phyloP scores from a whole-genome alignment of 2,797 vertebrate genomes.

The Enteromius trimaculatus region DNA sequence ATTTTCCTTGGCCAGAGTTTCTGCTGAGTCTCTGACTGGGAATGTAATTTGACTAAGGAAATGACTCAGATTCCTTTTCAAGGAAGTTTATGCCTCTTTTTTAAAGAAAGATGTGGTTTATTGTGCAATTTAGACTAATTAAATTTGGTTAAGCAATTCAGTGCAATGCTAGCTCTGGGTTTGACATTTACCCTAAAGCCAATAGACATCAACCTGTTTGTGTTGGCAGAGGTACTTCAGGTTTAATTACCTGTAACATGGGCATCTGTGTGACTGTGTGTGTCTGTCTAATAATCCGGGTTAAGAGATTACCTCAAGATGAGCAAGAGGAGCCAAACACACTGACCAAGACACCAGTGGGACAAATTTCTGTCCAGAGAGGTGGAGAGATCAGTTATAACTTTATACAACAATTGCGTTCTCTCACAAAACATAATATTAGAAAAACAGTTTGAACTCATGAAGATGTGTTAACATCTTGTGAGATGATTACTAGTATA shows the following conservation, averaged over 20 bases:
- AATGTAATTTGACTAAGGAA: conserved; percentile 26
- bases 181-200: not conserved
- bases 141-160: conserved; percentile 1
- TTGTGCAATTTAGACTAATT: not conserved
- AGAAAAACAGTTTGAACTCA: not conserved
- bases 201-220: not conserved
- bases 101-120: conserved; percentile 1
- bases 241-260: conserved; percentile 68
- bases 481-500: not conserved
- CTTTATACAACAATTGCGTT: not conserved
- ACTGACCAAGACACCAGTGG: conserved; percentile 3
- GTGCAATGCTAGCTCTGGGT: not conserved
- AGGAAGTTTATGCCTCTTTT: not conserved
- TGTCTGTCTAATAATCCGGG: conserved; percentile 80
- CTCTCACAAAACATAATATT: not conserved
- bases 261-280: conserved; percentile 75
- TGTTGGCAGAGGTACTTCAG: not conserved
- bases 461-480: not conserved
- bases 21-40: not conserved
- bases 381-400: conserved; percentile 64
- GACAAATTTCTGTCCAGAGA: conserved; percentile 57
- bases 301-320: conserved; percentile 84
- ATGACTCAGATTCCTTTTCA: not conserved
- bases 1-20: conserved; percentile 1
- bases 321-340: conserved; percentile 30